These are phyloP conservation scores for Larimichthys polyactis DNA, from an alignment of 2,113 vertebrate genomes.

Conservation along the genomic window DNA sequence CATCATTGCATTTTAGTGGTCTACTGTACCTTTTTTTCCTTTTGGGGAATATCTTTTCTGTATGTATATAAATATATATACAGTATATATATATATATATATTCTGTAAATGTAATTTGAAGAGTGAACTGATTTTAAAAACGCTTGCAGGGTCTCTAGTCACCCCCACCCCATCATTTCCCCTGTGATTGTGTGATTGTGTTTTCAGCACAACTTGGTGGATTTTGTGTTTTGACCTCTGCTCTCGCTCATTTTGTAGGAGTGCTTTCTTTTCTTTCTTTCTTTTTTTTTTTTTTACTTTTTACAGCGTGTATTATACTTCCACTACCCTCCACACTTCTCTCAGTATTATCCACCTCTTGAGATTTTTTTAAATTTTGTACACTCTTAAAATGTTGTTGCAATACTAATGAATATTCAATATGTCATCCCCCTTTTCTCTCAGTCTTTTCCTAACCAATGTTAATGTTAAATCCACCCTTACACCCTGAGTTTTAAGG, in stretches of 20 bases:
- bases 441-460: constrained; percentile 33
- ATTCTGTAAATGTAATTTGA: constrained; percentile 87
- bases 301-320: constrained; percentile 63
- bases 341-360: constrained; percentile 60
- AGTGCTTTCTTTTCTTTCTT: constrained; percentile 80
- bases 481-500: constrained; percentile 54
- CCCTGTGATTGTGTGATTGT: constrained; percentile 90
- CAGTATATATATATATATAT: constrained; percentile 60
- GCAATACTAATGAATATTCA: constrained; percentile 81
- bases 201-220: constrained; percentile 77
- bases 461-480: constrained; percentile 53
- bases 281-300: neutral
- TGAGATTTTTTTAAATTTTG: constrained; percentile 68
- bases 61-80: constrained; percentile 83
- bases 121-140: constrained; percentile 87
- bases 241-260: constrained; percentile 89
- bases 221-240: constrained; percentile 84
- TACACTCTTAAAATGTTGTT: constrained; percentile 84
- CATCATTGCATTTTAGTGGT: constrained; percentile 83
- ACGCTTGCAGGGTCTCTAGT: constrained; percentile 79
- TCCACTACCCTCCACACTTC: constrained; percentile 69
- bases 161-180: constrained; percentile 51
- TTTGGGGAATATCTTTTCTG: constrained; percentile 69
- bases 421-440: constrained; percentile 61
- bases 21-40: constrained; percentile 82